These are phyloP conservation scores for Hestina assimilis DNA, from an alignment of 1,140 invertebrate genomes.

Conservation along the genomic window DNA sequence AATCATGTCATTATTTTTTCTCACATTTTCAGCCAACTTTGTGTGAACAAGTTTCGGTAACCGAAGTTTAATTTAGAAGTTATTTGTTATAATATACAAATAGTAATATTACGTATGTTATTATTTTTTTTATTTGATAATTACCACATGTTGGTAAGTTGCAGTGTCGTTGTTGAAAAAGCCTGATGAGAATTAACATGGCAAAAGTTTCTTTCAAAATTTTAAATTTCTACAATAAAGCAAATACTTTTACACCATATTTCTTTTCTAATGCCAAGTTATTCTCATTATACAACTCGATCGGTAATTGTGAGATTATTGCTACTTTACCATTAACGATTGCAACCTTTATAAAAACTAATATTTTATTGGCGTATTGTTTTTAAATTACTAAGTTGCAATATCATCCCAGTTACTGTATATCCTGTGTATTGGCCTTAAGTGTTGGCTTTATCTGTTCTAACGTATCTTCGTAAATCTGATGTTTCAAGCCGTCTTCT, in stretches of 20 bases:
- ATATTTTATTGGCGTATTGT: too few relatives aligned
- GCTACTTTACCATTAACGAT: not conserved
- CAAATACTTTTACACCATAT: not conserved
- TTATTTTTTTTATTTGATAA: slow-evolving; percentile 59
- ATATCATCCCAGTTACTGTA: slow-evolving; percentile 8
- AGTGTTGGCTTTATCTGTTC: slow-evolving; percentile 72
- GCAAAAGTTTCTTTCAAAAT: not conserved
- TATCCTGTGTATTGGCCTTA: slow-evolving; percentile 41
- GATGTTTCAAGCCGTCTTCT: slow-evolving; percentile 41
- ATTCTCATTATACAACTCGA: slow-evolving; percentile 6
- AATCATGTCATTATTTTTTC: slow-evolving; percentile 69
- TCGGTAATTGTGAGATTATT: slow-evolving; percentile 5
- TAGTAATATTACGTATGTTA: slow-evolving; percentile 62
- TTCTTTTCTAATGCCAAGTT: slow-evolving; percentile 5
- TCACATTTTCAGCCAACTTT: slow-evolving; percentile 84
- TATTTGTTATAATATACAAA: slow-evolving; percentile 77
- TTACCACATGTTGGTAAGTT: slow-evolving; percentile 68
- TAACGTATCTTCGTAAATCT: slow-evolving; percentile 57
- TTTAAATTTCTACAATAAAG: not conserved
- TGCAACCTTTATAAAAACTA: not conserved
- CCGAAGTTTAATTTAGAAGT: slow-evolving; percentile 70
- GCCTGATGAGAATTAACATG: slow-evolving; percentile 22
- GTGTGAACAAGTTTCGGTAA: slow-evolving; percentile 81
- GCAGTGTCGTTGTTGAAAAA: slow-evolving; percentile 45
- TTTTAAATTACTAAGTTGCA: too few relatives aligned